These are phyloP conservation scores for Ectemnius cavifrons DNA, from an alignment of 2,888 invertebrate species.

Conservation along the genomic window DNA sequence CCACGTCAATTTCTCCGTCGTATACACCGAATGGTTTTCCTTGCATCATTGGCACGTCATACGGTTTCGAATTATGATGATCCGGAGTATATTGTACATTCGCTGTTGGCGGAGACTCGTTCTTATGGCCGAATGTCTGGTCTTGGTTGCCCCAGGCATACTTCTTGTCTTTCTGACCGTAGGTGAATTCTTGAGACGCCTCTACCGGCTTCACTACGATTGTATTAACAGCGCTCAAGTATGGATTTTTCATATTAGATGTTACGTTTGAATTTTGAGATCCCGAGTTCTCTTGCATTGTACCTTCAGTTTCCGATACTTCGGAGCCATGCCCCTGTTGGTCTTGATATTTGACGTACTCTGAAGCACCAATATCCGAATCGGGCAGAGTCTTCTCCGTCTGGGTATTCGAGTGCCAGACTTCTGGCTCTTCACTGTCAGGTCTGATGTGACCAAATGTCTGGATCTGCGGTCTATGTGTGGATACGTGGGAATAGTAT, in stretches of 20 bases:
- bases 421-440: slow-evolving; percentile 37
- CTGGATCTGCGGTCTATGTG: slow-evolving; percentile 35
- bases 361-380: slow-evolving; percentile 66
- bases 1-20: slow-evolving; percentile 45
- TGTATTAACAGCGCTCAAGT: slow-evolving; percentile 49
- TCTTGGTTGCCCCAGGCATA: slow-evolving; percentile 33
- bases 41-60: slow-evolving; percentile 59
- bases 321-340: slow-evolving; percentile 18
- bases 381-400: slow-evolving; percentile 51
- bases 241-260: slow-evolving; percentile 29
- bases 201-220: slow-evolving; percentile 62
- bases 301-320: neutral
- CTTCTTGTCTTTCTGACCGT: slow-evolving; percentile 52
- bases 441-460: slow-evolving; percentile 6
- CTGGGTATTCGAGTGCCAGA: slow-evolving; percentile 42
- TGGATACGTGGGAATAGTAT: slow-evolving; percentile 56
- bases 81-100: slow-evolving; percentile 41
- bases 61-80: slow-evolving; percentile 52
- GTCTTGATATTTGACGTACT: slow-evolving; percentile 58
- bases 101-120: slow-evolving; percentile 24
- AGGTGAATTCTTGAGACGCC: slow-evolving; percentile 40
- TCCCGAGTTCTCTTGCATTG: neutral
- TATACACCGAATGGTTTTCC: slow-evolving; percentile 63
- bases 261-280: slow-evolving; percentile 22
- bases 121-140: slow-evolving; percentile 42